Evolutionary conservation across 2,797 vertebrate species (phyloP).

Genomic region (Notolabrus celidotus): DNA sequence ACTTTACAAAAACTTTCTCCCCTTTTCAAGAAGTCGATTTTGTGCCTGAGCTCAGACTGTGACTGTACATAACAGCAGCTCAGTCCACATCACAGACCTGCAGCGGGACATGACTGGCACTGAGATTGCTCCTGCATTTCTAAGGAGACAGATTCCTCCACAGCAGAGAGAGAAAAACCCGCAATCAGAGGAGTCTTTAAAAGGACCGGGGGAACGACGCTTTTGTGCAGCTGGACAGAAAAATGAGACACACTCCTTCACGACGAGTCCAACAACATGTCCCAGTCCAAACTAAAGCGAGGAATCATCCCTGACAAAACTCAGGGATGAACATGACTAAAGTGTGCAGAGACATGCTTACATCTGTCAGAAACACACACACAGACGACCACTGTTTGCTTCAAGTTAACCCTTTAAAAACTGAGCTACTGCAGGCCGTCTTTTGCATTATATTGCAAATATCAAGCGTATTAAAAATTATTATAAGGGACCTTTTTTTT

Average conservation of each 20-base stretch:
- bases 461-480: too few relatives aligned
- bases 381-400: too few relatives aligned
- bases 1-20: conserved; percentile 1
- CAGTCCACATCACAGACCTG: not conserved
- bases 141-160: not conserved
- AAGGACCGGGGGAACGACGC: conserved; percentile 2
- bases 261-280: not conserved
- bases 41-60: not conserved
- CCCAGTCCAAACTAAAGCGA: not conserved
- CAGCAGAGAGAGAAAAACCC: not conserved
- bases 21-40: conserved; percentile 5
- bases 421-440: too few relatives aligned
- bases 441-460: too few relatives aligned
- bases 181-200: not conserved
- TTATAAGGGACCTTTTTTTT: too few relatives aligned
- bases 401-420: too few relatives aligned
- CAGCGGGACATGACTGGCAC: conserved; percentile 2
- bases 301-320: not conserved
- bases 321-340: not conserved
- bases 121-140: not conserved
- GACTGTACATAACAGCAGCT: conserved; percentile 5
- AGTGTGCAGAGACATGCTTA: too few relatives aligned
- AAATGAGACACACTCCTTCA: not conserved
- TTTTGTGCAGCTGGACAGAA: not conserved
- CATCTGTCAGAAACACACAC: too few relatives aligned